These are phyloP conservation scores for Raja brachyura DNA, from an alignment of 2,113 vertebrate species.

Conservation along the genomic window DNA sequence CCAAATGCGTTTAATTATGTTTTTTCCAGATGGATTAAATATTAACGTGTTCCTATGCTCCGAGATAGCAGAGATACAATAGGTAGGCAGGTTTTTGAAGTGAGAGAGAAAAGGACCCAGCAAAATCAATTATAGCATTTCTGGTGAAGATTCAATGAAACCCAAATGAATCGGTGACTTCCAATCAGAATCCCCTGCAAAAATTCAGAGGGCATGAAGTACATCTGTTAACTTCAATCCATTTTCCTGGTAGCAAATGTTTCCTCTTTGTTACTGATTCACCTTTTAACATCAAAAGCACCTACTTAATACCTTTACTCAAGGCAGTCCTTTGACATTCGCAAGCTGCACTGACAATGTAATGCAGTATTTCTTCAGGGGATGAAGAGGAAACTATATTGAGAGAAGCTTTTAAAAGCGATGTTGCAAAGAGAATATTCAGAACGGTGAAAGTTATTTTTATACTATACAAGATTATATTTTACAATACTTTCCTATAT, in stretches of 20 bases:
- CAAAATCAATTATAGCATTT: neutral
- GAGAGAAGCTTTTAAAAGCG: neutral
- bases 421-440: neutral
- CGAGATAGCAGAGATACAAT: neutral
- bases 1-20: neutral
- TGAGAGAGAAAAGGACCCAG: neutral
- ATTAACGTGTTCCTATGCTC: neutral
- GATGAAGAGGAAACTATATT: neutral
- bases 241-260: neutral
- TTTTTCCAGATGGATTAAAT: neutral
- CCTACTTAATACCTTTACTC: neutral
- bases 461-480: neutral
- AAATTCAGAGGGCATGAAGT: neutral
- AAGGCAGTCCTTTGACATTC: neutral
- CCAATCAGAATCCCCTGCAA: neutral
- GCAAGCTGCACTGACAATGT: neutral
- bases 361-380: neutral
- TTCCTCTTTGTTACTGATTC: neutral
- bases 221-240: neutral
- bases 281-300: neutral
- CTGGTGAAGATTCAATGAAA: neutral
- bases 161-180: neutral
- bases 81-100: neutral
- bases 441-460: neutral
- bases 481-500: neutral